Evolutionary conservation across 1,140 invertebrate genomes (phyloP), one percentile per base, ranked within the genome.

Genomic region (Grapholita molesta): DNA sequence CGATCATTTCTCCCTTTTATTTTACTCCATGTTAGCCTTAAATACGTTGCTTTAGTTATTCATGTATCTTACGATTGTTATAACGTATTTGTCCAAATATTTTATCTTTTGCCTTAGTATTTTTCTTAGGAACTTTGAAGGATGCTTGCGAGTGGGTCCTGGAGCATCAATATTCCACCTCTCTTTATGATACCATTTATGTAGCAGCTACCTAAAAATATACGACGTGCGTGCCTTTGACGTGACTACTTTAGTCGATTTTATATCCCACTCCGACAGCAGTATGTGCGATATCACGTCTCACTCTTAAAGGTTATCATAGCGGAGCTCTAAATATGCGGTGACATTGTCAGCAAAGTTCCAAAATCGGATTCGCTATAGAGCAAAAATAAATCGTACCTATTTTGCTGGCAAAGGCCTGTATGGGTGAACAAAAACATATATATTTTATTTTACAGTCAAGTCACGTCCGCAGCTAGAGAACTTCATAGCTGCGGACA

Each of bases 371-470:
- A 61, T 57, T 61, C 28, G 28, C 15, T 61, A 32, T 18, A 30
- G 1, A 55, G 24, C 25, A 30, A 61, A 48, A 61, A 61, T 61
- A 61, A 32, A 61, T 61, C 12, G 25, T 61, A 48, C 7, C 42
- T 48, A 61, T 32, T 18, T 15, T 12, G 55, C 32, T 57, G 53
- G 53, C 53, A 61, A 61, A 61, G 53, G 55, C 55, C 24, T 61
- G 15, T 25, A 61, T 18, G 55, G 55, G 55, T 61, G 28, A 61
- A 61, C 55, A 61, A 61, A 61, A 61, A 32, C 55, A 32, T 57
- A 57, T 61, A 61, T 25, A 30, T 28, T 61, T 11, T 30, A 15
- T 9, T 30, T 61, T 30, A 8, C 11, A 61, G 25, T 28, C 55
- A 30, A 61, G 55, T 61, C 55, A 61, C 55, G 55, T 61, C 15